phyloP scores from a whole-genome alignment of 1,140 invertebrate species.

The Zaprionus davidi region DNA sequence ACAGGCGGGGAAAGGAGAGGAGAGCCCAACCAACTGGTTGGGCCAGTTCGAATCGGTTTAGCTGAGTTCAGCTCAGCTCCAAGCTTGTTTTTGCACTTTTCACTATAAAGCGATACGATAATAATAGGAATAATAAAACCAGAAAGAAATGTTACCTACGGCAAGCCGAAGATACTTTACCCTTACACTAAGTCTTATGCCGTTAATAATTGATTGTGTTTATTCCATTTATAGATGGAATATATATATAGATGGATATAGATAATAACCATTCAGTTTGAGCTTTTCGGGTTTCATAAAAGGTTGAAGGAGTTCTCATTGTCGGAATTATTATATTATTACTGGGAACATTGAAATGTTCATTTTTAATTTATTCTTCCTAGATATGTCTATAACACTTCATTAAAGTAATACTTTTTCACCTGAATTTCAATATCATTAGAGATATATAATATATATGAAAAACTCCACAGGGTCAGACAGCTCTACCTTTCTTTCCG shows the following conservation, averaged over 20 bases:
- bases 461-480: no score
- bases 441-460: no score
- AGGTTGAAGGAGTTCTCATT: not conserved
- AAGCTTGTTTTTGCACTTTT: conserved; percentile 45
- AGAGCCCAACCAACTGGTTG: conserved; percentile 32
- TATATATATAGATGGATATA: no score
- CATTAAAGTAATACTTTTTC: no score
- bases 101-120: conserved; percentile 13
- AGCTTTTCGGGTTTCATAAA: not conserved
- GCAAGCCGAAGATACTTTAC: not conserved
- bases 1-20: not conserved
- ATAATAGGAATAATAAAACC: conserved; percentile 40
- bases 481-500: no score
- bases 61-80: conserved; percentile 11
- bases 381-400: no score
- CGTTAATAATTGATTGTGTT: no score
- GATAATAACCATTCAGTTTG: no score
- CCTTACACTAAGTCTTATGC: not conserved
- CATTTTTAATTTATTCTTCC: no score
- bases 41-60: conserved; percentile 19
- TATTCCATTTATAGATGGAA: no score
- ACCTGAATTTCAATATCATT: no score
- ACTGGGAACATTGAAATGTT: no score
- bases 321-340: not conserved
- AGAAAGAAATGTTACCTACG: not conserved